Conservation (phyloP, 2,113 vertebrate species). For the Sorex araneus region DNA sequence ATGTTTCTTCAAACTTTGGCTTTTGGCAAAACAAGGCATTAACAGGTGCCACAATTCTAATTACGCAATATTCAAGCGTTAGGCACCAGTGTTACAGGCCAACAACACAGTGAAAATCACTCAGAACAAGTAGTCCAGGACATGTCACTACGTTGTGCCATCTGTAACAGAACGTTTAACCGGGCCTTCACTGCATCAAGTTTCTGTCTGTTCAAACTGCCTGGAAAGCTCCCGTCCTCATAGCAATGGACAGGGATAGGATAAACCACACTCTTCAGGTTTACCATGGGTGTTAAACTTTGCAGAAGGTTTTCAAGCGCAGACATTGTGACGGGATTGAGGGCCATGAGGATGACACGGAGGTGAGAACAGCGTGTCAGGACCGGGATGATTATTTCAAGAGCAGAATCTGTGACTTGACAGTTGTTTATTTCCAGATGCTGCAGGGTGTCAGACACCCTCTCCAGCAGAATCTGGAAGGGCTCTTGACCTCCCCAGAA, state of each 20-base stretch:
- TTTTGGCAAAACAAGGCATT: not conserved
- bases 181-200: constrained; percentile 41
- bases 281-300: not conserved
- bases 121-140: constrained; percentile 5
- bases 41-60: no score
- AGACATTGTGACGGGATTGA: constrained; percentile 58
- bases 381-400: not conserved
- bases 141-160: not conserved
- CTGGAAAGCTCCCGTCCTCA: not conserved
- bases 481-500: constrained; percentile 5
- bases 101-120: not conserved
- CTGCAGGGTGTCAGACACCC: constrained; percentile 5
- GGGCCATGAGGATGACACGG: constrained; percentile 23
- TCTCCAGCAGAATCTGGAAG: constrained; percentile 36
- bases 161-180: not conserved
- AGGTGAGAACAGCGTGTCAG: not conserved
- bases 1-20: not conserved
- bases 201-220: not conserved
- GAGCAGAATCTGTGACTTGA: constrained; percentile 24
- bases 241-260: constrained; percentile 45
- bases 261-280: constrained; percentile 56
- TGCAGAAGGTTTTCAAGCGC: constrained; percentile 20
- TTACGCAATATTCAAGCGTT: no score
- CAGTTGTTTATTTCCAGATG: constrained; percentile 52
- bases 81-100: no score